Base-by-base conservation (phyloP, 2,797 vertebrate genomes). In the Lepidocolaptes lacrymiger region DNA sequence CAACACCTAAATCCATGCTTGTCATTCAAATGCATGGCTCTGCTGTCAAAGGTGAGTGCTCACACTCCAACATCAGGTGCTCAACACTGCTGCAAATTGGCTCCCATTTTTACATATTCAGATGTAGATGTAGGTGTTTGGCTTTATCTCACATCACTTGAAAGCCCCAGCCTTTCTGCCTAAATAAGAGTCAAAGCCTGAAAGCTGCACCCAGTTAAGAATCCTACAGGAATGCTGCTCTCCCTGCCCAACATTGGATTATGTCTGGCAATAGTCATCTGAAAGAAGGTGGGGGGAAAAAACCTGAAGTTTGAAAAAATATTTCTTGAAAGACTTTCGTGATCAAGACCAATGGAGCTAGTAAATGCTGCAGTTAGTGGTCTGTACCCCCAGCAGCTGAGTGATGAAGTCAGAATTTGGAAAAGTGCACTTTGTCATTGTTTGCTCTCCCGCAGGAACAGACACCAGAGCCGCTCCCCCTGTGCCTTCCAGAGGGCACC, bases 351-450 rank as follows among this genome's bases (percentile, higher is more conserved):
- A 85, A n/a, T 44, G 7, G 71, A 81, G 79, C 58, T 59, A 58
- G 64, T 14, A 58, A 91, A 66, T 1, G 28, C 72, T 93, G 83
- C 66, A 34, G 37, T 41, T 26, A 77, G 83, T 78, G 72, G 75
- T 72, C 46, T 41, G 49, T 44, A 69, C 39, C 69, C 51, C 43
- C 67, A 64, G 80, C 66, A 85, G 78, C 59, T 15, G 4, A 66
- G 75, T 0, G 58, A 30, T 9, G 4, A 68, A 89, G 91, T 62
- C 56, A 62, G n/a, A 81, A 68, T 73, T 44, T 9, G 7, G 43
- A 44, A 95, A 76, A 96, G 95, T 95, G 88, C 95, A 95, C 94
- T 95, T 94, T 43, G 41, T 32, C 46, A 30, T 14, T 7, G 32
- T 36, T 89, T 14, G 83, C 77, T 90, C 73, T 67, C 51, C 49